Conservation (phyloP, 2,797 vertebrate species). For the Hyperoplus immaculatus region DNA sequence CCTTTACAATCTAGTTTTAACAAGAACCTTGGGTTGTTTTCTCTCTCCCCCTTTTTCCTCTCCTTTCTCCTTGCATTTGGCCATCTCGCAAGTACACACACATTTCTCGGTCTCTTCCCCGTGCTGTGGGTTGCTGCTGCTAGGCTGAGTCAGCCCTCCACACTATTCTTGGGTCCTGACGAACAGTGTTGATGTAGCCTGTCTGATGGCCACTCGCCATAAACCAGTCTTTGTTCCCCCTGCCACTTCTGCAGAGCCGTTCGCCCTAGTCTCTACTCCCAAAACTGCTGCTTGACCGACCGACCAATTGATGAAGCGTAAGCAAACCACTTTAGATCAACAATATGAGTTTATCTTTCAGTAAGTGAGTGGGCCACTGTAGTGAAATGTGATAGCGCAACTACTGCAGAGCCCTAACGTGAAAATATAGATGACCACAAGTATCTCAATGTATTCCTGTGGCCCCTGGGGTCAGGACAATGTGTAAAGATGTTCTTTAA, state of each 20-base stretch:
- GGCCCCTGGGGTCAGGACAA: conserved; percentile 48
- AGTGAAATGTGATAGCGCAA: conserved; percentile 68
- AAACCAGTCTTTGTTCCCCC: conserved; percentile 78
- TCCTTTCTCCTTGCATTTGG: conserved; percentile 64
- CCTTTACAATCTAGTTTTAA: conserved; percentile 75
- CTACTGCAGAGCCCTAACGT: conserved; percentile 55
- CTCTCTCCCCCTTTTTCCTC: conserved; percentile 53
- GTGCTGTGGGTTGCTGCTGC: conserved; percentile 74
- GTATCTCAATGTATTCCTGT: conserved; percentile 37
- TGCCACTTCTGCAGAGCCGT: conserved; percentile 73
- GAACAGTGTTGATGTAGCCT: conserved; percentile 81
- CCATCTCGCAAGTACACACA: conserved; percentile 69
- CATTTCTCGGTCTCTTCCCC: conserved; percentile 59
- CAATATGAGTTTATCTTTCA: conserved; percentile 76
- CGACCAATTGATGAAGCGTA: conserved; percentile 71
- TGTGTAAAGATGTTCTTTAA: conserved; percentile 52
- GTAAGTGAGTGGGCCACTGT: conserved; percentile 67
- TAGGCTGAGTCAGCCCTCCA: conserved; percentile 84
- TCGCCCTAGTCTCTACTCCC: conserved; percentile 64
- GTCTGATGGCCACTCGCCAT: conserved; percentile 78
- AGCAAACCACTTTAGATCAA: conserved; percentile 77
- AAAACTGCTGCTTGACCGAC: conserved; percentile 67
- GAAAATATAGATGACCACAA: conserved; percentile 64
- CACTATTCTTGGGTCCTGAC: conserved; percentile 82
- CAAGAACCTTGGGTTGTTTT: conserved; percentile 74